A percentile compares a stretch with the other conserved stretches of the same genome.
Conservation (phyloP, 2,113 vertebrate species). For the Microtus pennsylvanicus region DNA sequence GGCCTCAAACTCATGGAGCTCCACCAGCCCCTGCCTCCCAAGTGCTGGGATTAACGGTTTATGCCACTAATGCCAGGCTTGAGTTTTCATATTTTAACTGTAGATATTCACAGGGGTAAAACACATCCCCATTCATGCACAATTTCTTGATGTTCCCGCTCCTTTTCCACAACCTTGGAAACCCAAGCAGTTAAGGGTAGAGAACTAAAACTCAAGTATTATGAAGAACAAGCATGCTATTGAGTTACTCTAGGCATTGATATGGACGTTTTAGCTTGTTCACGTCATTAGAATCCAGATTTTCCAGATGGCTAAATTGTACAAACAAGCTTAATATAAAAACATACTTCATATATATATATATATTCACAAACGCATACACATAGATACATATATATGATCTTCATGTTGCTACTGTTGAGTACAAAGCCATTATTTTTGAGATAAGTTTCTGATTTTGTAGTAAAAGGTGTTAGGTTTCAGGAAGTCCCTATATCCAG, state of each 20-base stretch:
- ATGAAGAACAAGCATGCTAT: neutral
- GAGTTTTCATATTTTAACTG: constrained; percentile 9
- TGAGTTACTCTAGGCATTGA: neutral
- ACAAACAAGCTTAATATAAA: neutral
- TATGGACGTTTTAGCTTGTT: neutral
- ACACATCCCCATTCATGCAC: neutral
- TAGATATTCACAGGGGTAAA: neutral
- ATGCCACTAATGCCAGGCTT: neutral
- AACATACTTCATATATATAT: neutral
- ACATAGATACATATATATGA: neutral
- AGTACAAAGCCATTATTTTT: constrained; percentile 38
- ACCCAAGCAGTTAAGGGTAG: neutral
- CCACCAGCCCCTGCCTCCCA: too few relatives aligned
- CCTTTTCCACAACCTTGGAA: constrained; percentile 14
- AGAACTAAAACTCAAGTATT: constrained; percentile 14
- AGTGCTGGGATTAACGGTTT: too few relatives aligned
- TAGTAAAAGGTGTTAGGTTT: constrained; percentile 1
- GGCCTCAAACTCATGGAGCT: too few relatives aligned
- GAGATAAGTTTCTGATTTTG: constrained; percentile 43
- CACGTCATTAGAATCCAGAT: neutral
- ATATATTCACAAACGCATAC: neutral
- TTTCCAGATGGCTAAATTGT: neutral
- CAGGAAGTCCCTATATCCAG: neutral
- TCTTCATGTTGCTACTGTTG: constrained; percentile 20
- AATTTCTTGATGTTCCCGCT: neutral